These are phyloP conservation scores for Pilophorus perplexus DNA, from an alignment of 2,888 invertebrate genomes.

Conservation along the genomic window DNA sequence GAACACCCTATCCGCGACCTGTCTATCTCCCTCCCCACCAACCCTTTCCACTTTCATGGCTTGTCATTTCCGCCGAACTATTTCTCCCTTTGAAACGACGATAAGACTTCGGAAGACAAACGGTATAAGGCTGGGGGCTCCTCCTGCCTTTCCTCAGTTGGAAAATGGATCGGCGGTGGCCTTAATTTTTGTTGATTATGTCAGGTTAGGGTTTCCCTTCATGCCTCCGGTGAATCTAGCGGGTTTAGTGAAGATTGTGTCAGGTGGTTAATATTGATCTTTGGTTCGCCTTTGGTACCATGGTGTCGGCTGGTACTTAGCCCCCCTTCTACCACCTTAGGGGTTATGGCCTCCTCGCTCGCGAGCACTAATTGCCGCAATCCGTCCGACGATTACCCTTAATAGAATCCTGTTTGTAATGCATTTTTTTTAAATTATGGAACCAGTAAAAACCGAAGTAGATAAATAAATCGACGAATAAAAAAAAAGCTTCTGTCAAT, in stretches of 20 bases:
- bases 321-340: background rate
- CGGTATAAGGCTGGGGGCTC: too few species aligned
- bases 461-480: too few species aligned
- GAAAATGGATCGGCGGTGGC: background rate
- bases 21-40: background rate
- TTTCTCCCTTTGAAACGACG: too few species aligned
- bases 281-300: conserved; percentile 27
- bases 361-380: conserved; percentile 14
- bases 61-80: conserved; percentile 6
- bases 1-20: conserved; percentile 1
- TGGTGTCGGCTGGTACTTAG: conserved; percentile 29
- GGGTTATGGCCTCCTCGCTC: background rate
- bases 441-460: too few species aligned
- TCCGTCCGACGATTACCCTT: too few species aligned
- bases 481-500: too few species aligned
- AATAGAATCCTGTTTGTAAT: too few species aligned
- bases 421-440: too few species aligned
- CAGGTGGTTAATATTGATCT: conserved; percentile 39
- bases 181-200: conserved; percentile 30
- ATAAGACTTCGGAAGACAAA: too few species aligned
- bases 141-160: background rate
- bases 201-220: conserved; percentile 2
- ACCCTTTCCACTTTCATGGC: background rate
- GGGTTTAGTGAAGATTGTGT: conserved; percentile 31
- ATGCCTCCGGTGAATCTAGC: conserved; percentile 19